Percentiles rank a stretch among this genome's conserved stretches.
These are phyloP conservation scores for Nasonia vitripennis DNA, from an alignment of 1,140 invertebrate species.

Conservation along the genomic window DNA sequence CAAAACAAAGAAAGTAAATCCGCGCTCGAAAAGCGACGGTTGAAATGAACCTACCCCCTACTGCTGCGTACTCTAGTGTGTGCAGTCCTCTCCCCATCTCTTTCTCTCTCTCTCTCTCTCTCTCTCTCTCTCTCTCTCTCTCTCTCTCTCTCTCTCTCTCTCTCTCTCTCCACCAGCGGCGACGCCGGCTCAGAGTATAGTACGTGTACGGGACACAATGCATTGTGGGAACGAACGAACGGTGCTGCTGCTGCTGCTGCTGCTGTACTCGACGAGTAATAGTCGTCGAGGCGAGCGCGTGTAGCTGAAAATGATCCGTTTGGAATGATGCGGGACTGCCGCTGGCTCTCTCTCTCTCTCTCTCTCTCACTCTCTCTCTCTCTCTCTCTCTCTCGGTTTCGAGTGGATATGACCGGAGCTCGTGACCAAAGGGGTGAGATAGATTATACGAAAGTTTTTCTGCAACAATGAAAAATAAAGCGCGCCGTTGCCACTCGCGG, in stretches of 20 bases:
- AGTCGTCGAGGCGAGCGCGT: constrained; percentile 16
- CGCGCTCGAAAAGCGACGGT: constrained; percentile 27
- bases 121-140: not conserved
- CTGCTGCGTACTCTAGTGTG: not conserved
- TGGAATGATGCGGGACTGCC: constrained; percentile 39
- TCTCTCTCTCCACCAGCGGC: not conserved
- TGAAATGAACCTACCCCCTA: constrained; percentile 17
- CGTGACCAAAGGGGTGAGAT: not conserved
- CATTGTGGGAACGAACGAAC: constrained; percentile 42
- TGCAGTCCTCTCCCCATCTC: not conserved
- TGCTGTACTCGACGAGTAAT: constrained; percentile 24
- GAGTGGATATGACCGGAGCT: not conserved
- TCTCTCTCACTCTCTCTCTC: too few relatives aligned
- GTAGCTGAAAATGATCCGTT: constrained; percentile 48
- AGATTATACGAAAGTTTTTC: not conserved
- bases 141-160: not conserved
- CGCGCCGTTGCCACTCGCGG: too few relatives aligned
- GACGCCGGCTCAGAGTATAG: not conserved
- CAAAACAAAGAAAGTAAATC: constrained; percentile 51
- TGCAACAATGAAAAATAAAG: not conserved
- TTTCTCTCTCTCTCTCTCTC: not conserved
- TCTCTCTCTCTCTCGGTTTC: constrained; percentile 4
- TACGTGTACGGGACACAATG: constrained; percentile 1
- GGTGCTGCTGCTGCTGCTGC: not conserved
- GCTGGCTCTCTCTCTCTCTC: not conserved